These are phyloP conservation scores for Hemicordylus capensis DNA, from an alignment of 2,113 vertebrate species.

Conservation along the genomic window DNA sequence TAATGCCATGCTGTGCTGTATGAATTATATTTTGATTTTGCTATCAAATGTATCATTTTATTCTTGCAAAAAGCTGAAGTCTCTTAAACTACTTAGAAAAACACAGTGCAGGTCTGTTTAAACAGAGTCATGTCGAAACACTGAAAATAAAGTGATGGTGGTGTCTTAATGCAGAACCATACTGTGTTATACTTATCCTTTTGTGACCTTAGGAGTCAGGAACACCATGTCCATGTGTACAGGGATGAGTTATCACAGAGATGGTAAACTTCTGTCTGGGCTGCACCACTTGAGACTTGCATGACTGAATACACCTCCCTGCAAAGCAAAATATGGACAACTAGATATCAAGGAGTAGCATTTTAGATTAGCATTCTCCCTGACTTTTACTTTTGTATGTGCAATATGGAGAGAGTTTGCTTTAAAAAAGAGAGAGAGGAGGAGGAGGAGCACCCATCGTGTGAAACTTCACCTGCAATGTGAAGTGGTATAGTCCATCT, in stretches of 20 bases:
- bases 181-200: not conserved
- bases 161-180: not conserved
- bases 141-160: not conserved
- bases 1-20: conserved; percentile 29
- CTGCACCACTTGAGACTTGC: not conserved
- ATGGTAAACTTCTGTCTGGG: not conserved
- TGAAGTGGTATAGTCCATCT: not conserved
- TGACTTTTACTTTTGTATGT: no score
- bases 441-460: no score
- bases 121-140: conserved; percentile 18
- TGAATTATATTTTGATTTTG: conserved; percentile 62
- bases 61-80: conserved; percentile 11
- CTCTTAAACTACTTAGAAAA: conserved; percentile 40
- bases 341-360: no score
- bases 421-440: no score
- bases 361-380: no score
- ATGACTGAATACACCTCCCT: no score
- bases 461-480: not conserved
- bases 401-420: no score
- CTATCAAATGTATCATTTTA: conserved; percentile 30
- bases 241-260: no score
- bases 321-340: no score
- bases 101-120: not conserved
- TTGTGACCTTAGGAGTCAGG: not conserved
- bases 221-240: no score